phyloP scores from a whole-genome alignment of 1,140 invertebrate genomes.

The Papilio machaon region DNA sequence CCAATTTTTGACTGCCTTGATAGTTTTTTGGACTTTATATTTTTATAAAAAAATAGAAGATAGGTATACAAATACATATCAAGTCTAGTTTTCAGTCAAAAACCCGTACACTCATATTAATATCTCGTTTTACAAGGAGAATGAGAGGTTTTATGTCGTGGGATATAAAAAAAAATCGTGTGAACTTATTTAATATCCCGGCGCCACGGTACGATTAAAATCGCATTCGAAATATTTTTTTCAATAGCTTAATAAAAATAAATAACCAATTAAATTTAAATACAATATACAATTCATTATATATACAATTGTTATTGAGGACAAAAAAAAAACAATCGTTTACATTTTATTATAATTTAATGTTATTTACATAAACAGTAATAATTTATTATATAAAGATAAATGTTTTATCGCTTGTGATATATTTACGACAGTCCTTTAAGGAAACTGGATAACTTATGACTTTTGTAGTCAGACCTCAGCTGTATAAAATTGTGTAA shows the following conservation, averaged over 20 bases:
- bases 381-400: slow-evolving; percentile 47
- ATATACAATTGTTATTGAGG: slow-evolving; percentile 2
- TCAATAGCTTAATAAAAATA: not conserved
- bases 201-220: not conserved
- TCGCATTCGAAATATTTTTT: not conserved
- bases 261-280: slow-evolving; percentile 30
- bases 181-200: not conserved
- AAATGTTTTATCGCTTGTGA: slow-evolving; percentile 34
- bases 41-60: too few species aligned
- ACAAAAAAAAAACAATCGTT: slow-evolving; percentile 27
- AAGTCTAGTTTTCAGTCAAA: too few species aligned
- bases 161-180: not conserved
- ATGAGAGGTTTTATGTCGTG: not conserved
- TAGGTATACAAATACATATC: too few species aligned
- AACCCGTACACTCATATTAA: too few species aligned
- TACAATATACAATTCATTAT: slow-evolving; percentile 27
- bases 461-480: slow-evolving; percentile 94
- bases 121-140: not conserved
- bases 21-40: too few species aligned
- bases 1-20: too few species aligned
- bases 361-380: slow-evolving; percentile 44
- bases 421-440: slow-evolving; percentile 80
- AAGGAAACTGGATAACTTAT: slow-evolving; percentile 88
- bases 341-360: slow-evolving; percentile 35
- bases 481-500: slow-evolving; percentile 96